Conservation (phyloP, 2,113 vertebrate species). For the Lutjanus erythropterus region DNA sequence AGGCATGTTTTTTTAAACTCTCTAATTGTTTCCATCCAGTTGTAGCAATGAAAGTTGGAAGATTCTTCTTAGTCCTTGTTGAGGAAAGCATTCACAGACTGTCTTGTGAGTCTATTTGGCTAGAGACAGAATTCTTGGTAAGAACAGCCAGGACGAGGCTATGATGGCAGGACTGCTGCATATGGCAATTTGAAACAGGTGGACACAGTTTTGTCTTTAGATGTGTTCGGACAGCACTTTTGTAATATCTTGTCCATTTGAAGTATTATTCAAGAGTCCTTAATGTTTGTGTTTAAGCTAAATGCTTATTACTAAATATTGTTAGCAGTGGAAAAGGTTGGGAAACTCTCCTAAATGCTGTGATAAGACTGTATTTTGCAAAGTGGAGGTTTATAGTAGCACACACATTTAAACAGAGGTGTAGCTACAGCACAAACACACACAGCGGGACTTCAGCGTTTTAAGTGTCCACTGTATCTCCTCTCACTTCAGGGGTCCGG, state of each 20-base stretch:
- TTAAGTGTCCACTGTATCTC: slow-evolving; percentile 17
- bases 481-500: slow-evolving; percentile 6
- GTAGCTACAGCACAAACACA: slow-evolving; percentile 2
- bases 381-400: background rate
- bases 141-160: background rate
- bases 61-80: no score
- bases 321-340: background rate
- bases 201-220: background rate
- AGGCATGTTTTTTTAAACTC: no score
- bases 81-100: no score
- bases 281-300: background rate
- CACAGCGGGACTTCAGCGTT: slow-evolving; percentile 1
- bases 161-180: background rate
- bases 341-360: no score
- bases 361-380: background rate
- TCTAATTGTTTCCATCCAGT: no score
- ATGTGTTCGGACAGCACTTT: background rate
- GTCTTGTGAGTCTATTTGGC: no score
- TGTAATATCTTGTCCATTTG: background rate
- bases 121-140: background rate
- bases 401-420: slow-evolving; percentile 15
- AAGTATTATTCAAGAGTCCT: background rate
- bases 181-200: background rate
- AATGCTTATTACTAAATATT: background rate
- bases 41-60: no score